Evolutionary conservation across 1,140 invertebrate species (phyloP), one percentile per base, ranked within the genome.

Genomic region (Aradophagus sp.): DNA sequence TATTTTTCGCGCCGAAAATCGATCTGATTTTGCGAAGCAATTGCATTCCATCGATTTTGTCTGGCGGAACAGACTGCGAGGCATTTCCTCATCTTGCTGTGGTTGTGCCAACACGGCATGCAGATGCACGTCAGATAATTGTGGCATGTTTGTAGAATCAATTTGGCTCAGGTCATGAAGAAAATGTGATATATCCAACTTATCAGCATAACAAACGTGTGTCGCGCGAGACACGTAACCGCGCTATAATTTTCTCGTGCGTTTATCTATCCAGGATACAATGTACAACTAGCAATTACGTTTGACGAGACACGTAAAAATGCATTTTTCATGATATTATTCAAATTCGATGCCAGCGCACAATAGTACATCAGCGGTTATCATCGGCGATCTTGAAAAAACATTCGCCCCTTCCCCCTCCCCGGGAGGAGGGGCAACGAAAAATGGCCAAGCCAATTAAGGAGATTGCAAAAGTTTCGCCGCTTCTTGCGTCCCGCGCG

Each of bases 171-270:
- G 55, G 63, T 67, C 63, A 67, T 59, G 63, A 67, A 67, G 63
- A 67, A 67, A 67, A 67, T 41, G 53, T 59, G 39, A 67, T 67
- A 67, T 53, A 67, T 52, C 45, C 52, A 58, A 52, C 52, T 58
- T 67, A 67, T 67, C 63, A 67, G 63, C 45, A 58, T 67, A 67
- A 67, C 47, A 53, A 67, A 67, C 47, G 63, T 58, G 59, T 59
- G 55, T 59, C 63, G 63, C 59, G 63, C 63, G 47, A 67, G 34
- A 59, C 35, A 53, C 27, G 53, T 67, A 67, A 67, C 53, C 44
- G 63, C 59, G 47, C 47, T 67, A 67, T 67, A 67, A 67, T 67
- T 67, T 67, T 53, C 55, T 45, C 41, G 13, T 38, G 27, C 34
- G 16, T 67, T 59, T 67, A 67, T 67, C 45, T 66, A 58, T 66